phyloP scores from a whole-genome alignment of 1,140 invertebrate species.

The Schlechtendalia chinensis region DNA sequence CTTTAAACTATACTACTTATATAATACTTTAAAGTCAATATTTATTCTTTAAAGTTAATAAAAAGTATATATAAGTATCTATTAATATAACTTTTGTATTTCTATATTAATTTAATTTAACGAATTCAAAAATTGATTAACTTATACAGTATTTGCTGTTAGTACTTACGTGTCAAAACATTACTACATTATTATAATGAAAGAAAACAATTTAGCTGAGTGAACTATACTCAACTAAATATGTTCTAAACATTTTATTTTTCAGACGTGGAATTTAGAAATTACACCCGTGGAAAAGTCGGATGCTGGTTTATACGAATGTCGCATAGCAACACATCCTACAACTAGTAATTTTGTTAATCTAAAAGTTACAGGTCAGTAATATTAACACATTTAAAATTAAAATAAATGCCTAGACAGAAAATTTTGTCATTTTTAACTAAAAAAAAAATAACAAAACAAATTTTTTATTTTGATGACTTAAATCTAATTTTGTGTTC shows the following conservation, averaged over 20 bases:
- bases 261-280: slow-evolving; percentile 81
- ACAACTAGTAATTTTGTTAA: slow-evolving; percentile 75
- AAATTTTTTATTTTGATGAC: too few species aligned
- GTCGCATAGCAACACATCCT: slow-evolving; percentile 67
- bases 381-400: background rate
- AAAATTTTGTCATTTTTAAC: background rate
- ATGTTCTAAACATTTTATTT: slow-evolving; percentile 34
- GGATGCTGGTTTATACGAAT: slow-evolving; percentile 75
- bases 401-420: background rate
- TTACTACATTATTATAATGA: background rate
- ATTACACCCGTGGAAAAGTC: slow-evolving; percentile 73
- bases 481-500: too few species aligned
- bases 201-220: background rate
- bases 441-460: background rate
- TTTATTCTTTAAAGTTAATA: too few species aligned
- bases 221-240: background rate
- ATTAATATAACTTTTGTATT: too few species aligned
- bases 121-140: too few species aligned
- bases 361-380: slow-evolving; percentile 80
- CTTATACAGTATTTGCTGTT: background rate
- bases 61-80: too few species aligned
- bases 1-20: too few species aligned
- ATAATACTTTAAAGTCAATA: too few species aligned
- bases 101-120: too few species aligned
- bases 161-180: background rate